phyloP scores from a whole-genome alignment of 1,140 invertebrate species.

The Caenorhabditis remanei region DNA sequence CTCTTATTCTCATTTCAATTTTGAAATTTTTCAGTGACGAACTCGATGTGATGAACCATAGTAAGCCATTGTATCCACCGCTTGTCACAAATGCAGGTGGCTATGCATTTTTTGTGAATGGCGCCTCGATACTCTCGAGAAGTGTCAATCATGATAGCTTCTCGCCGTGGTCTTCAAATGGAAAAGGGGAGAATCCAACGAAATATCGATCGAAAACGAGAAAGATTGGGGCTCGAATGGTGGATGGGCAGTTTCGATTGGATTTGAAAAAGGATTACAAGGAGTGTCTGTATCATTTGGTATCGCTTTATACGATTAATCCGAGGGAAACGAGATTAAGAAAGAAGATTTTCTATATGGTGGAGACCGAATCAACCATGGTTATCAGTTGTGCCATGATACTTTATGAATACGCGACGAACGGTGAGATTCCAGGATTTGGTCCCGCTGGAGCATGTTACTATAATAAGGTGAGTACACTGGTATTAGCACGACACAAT shows the following conservation, averaged over 20 bases:
- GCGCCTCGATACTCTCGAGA: neutral
- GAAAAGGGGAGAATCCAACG: neutral
- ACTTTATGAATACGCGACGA: constrained; percentile 45
- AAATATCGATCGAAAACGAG: constrained; percentile 57
- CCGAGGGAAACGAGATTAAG: constrained; percentile 39
- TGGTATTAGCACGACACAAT: too few relatives aligned
- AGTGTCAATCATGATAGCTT: constrained; percentile 47
- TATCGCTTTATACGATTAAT: constrained; percentile 37
- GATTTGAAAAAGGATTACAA: constrained; percentile 16
- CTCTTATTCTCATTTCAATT: too few relatives aligned
- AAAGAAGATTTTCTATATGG: constrained; percentile 59
- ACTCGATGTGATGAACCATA: constrained; percentile 9
- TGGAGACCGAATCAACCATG: constrained; percentile 6
- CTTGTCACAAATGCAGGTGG: constrained; percentile 32
- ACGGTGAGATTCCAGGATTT: constrained; percentile 14
- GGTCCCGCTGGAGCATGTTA: too few relatives aligned
- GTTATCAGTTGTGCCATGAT: constrained; percentile 56
- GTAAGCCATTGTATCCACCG: constrained; percentile 29
- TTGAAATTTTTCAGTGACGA: constrained; percentile 35
- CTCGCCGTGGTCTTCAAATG: constrained; percentile 50
- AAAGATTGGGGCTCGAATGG: constrained; percentile 47
- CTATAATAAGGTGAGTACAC: too few relatives aligned
- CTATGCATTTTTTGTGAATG: constrained; percentile 56
- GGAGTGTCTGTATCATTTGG: constrained; percentile 40
- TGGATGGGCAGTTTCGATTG: too few relatives aligned